phyloP scores from a whole-genome alignment of 1,140 invertebrate genomes.

The Apis mellifera region Amel_HAv3.1 CM009943.2:4645501-4646000 shows the following conservation, averaged over 20 bases:
- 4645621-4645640: not conserved
- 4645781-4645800: too few relatives aligned
- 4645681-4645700: not conserved
- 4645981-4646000: not conserved
- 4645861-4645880: too few relatives aligned
- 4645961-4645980: conserved; percentile 1
- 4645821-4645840: too few relatives aligned
- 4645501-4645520: not conserved
- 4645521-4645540: not conserved
- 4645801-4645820: too few relatives aligned
- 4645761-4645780: not conserved
- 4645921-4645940: conserved; percentile 12
- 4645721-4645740: not conserved
- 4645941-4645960: not conserved
- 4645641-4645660: not conserved
- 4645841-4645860: too few relatives aligned
- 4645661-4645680: too few relatives aligned
- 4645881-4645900: conserved; percentile 26
- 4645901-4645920: conserved; percentile 19
- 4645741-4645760: not conserved
- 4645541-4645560: conserved; percentile 33
- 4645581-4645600: conserved; percentile 23
- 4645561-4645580: conserved; percentile 24
- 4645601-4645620: conserved; percentile 26
- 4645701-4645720: too few relatives aligned